Conservation (phyloP, 2,888 invertebrate genomes). For the Phortica okadai region DNA sequence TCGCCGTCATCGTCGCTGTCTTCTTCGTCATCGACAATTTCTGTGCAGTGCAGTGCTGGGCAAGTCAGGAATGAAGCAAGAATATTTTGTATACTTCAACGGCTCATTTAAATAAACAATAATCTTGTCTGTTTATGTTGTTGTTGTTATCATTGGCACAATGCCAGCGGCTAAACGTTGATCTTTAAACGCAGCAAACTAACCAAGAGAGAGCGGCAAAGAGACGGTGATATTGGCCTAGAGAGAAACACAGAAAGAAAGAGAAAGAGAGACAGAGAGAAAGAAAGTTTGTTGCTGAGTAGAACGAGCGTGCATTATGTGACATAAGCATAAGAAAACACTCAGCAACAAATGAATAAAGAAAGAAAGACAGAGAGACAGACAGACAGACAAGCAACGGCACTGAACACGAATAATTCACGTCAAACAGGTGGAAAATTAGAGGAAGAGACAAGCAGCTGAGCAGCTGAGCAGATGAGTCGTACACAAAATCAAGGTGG, state of each 20-base stretch:
- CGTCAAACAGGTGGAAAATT: constrained; percentile 62
- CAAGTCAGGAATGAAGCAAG: background rate
- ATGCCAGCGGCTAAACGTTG: constrained; percentile 9
- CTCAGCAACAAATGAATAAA: no score
- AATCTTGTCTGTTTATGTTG: constrained; percentile 8
- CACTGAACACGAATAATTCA: constrained; percentile 40
- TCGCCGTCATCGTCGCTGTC: background rate
- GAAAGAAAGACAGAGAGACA: constrained; percentile 14
- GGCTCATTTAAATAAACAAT: constrained; percentile 35
- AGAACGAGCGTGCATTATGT: constrained; percentile 48
- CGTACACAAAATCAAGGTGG: background rate
- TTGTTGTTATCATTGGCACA: background rate
- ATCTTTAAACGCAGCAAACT: constrained; percentile 2
- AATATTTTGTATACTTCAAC: constrained; percentile 32
- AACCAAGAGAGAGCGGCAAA: background rate
- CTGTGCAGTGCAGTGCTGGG: background rate
- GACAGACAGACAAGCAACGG: constrained; percentile 33
- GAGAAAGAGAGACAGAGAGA: background rate
- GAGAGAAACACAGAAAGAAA: background rate
- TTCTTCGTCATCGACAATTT: background rate
- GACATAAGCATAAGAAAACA: no score
- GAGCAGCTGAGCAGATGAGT: constrained; percentile 22
- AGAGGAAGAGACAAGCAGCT: constrained; percentile 14
- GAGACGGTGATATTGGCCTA: background rate
- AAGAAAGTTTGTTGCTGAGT: constrained; percentile 23